Evolutionary conservation across 2,888 invertebrate species (phyloP), one percentile per base, ranked within the genome.

Genomic region (Steinernema scapterisci): DNA sequence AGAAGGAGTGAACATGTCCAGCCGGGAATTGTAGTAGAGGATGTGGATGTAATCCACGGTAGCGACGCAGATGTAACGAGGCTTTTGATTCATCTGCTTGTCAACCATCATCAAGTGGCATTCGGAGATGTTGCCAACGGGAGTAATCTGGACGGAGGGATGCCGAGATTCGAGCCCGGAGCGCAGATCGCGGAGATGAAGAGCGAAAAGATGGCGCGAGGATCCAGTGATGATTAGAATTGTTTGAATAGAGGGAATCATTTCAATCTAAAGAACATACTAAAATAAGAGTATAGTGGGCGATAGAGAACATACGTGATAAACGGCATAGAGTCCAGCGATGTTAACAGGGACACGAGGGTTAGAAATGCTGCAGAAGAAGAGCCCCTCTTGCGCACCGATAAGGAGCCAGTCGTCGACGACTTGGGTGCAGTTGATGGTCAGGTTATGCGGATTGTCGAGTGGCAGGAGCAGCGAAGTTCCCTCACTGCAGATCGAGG

Each of bases 401-500:
- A 84, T 79, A 45, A 84, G 73, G 11, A 84, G 79, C 78, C 80
- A 83, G 51, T 84, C 84, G 48, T 82, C 80, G 85, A 56, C 85
- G 76, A 3, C 85, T 85, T 25, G 81, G 81, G 31, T 83, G 79
- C 52, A 73, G 48, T 73, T 51, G 27, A 73, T 54, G 43, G 51
- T 25, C 3, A 73, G 73, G 25, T 73, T 73, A 46, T 73, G 73
- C 27, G 73, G 73, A 5, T 21, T 19, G 25, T 54, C 54, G 21
- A 54, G 54, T 3, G 54, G 23, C 21, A 54, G 54, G 23, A 54
- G 54, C 54, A 54, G 21, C 25, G 54, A 54, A 21, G 54, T 23
- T 6, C 54, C 54, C 21, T 54, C 54, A 13, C 13, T 23, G 21
- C 23, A 21, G 5, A 23, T 25, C 23, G 78, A 74, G 6, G 73